These are phyloP conservation scores for Aromia moschata DNA, from an alignment of 2,888 invertebrate genomes.

Conservation along the genomic window DNA sequence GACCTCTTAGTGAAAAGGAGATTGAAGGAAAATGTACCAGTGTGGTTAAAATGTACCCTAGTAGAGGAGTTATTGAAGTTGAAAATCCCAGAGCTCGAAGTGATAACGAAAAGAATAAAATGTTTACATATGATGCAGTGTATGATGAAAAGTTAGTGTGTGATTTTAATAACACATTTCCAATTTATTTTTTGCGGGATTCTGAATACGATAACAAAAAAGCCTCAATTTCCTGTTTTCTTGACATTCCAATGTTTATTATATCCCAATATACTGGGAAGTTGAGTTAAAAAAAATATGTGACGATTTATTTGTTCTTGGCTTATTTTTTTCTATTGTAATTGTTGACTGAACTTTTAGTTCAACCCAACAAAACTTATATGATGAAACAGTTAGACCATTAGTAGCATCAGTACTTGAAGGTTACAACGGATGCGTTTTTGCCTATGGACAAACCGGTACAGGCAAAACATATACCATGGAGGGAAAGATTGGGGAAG, in stretches of 20 bases:
- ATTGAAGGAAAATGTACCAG: constrained; percentile 75
- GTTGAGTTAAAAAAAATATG: too few species aligned
- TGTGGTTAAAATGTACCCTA: constrained; percentile 85
- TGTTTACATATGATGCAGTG: constrained; percentile 97
- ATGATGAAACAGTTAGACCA: constrained; percentile 95
- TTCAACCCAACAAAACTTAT: constrained; percentile 90
- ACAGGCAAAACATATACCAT: constrained; percentile 87
- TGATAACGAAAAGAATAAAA: constrained; percentile 80
- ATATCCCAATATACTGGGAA: too few species aligned
- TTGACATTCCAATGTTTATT: too few species aligned
- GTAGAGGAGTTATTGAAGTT: constrained; percentile 90
- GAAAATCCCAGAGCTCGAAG: constrained; percentile 80
- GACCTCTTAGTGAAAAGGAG: constrained; percentile 93
- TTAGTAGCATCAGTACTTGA: constrained; percentile 94
- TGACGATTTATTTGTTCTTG: too few species aligned
- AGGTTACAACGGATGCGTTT: constrained; percentile 99
- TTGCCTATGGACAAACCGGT: constrained; percentile 99
- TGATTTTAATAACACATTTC: too few species aligned
- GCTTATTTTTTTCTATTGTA: too few species aligned
- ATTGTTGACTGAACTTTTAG: too few species aligned
- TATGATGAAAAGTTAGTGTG: constrained; percentile 83
- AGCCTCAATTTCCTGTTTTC: too few species aligned
- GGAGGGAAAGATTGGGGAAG: constrained; percentile 68
- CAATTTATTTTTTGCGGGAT: too few species aligned
- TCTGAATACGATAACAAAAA: too few species aligned